Conservation (phyloP, 1,140 invertebrate species). For the Frieseomelitta varia region DNA sequence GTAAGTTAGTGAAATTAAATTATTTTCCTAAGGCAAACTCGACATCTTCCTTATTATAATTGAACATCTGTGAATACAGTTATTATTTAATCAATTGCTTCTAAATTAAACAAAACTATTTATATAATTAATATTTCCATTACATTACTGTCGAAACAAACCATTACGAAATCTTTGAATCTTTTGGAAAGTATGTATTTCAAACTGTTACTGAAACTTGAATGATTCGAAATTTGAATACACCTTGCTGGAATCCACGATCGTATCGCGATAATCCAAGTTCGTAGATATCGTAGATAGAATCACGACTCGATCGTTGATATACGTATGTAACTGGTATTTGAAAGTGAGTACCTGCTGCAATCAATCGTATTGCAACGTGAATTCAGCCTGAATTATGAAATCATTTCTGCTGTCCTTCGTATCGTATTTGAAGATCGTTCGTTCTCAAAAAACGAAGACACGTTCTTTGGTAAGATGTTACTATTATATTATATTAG, state of each 20-base stretch:
- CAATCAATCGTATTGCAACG: not conserved
- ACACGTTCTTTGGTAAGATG: slow-evolving; percentile 70
- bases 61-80: not conserved
- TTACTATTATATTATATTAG: slow-evolving; percentile 64
- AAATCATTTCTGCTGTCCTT: not conserved
- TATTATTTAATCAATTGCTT: not conserved
- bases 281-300: not conserved
- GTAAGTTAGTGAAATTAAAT: too few species aligned
- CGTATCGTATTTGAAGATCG: too few species aligned
- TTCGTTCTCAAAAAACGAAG: slow-evolving; percentile 59
- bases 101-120: not conserved
- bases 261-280: slow-evolving; percentile 8
- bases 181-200: not conserved
- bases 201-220: not conserved
- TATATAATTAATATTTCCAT: not conserved
- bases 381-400: not conserved
- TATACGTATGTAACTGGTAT: not conserved
- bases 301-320: not conserved
- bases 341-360: not conserved
- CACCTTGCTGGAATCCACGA: not conserved
- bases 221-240: not conserved
- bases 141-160: not conserved
- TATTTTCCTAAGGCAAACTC: too few species aligned
- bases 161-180: not conserved
- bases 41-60: too few species aligned